Evolutionary conservation across 1,140 invertebrate species (phyloP).

Genomic region (Drosophila busckii): DNA sequence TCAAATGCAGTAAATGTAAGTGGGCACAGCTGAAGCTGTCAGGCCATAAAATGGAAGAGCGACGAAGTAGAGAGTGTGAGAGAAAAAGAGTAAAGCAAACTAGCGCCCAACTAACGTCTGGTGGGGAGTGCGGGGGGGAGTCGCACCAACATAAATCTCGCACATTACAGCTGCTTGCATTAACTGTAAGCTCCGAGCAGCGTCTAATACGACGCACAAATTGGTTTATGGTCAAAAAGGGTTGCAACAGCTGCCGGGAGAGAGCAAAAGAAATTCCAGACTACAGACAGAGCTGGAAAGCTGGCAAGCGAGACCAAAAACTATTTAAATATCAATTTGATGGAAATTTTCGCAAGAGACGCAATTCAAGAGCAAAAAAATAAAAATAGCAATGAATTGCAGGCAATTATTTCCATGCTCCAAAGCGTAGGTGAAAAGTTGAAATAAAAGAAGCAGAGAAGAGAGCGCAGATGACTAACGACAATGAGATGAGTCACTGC

Average conservation of each 20-base stretch:
- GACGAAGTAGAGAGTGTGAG: neutral
- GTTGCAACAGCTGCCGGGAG: neutral
- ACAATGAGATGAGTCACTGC: too few species aligned
- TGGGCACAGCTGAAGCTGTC: conserved; percentile 39
- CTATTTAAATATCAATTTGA: conserved; percentile 41
- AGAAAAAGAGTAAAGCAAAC: neutral
- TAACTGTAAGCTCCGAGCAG: conserved; percentile 32
- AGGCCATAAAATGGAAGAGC: neutral
- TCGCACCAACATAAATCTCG: conserved; percentile 49
- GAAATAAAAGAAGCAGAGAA: too few species aligned
- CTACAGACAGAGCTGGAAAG: neutral
- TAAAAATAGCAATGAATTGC: too few species aligned
- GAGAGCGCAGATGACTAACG: conserved; percentile 59
- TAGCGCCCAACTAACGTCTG: too few species aligned
- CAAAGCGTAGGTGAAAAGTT: too few species aligned
- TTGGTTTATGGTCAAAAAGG: conserved; percentile 33
- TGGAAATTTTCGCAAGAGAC: conserved; percentile 13
- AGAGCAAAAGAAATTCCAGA: neutral
- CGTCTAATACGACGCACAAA: conserved; percentile 53
- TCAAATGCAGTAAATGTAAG: too few species aligned
- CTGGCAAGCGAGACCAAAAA: neutral
- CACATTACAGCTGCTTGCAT: conserved; percentile 25
- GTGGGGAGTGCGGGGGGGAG: neutral
- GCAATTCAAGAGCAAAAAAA: too few species aligned
- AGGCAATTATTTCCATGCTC: too few species aligned